phyloP scores from a whole-genome alignment of 2,888 invertebrate species.

The Gnatocerus cornutus region DNA sequence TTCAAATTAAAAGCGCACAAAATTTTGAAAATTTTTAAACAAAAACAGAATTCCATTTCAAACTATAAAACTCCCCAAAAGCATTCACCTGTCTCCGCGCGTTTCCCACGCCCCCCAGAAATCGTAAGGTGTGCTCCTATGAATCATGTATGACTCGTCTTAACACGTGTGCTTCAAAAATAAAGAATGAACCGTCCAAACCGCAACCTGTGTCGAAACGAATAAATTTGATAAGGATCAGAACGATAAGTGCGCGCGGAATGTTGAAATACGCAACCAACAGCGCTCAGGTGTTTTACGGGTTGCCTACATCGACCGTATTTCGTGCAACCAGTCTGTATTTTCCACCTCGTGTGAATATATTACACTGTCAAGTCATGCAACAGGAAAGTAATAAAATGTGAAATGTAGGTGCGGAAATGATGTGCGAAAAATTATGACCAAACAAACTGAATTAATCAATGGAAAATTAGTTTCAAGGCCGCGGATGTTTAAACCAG shows the following conservation, averaged over 20 bases:
- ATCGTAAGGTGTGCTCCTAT: conserved; percentile 32
- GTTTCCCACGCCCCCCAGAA: conserved; percentile 23
- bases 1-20: too few relatives aligned
- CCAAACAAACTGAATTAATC: background rate
- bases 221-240: conserved; percentile 29
- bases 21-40: too few relatives aligned
- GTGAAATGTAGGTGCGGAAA: conserved; percentile 1
- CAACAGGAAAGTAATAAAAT: too few relatives aligned
- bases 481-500: background rate
- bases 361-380: too few relatives aligned
- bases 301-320: background rate
- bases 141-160: conserved; percentile 36
- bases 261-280: conserved; percentile 20
- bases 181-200: conserved; percentile 32
- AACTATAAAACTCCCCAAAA: too few relatives aligned
- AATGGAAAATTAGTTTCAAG: background rate
- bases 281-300: background rate
- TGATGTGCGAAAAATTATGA: conserved; percentile 27
- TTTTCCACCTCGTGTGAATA: too few relatives aligned
- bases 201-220: conserved; percentile 22
- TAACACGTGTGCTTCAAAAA: conserved; percentile 35
- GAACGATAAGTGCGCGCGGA: background rate
- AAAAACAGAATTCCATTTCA: too few relatives aligned
- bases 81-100: background rate
- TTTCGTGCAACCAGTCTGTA: too few relatives aligned